These are phyloP conservation scores for Fabriciana adippe DNA, from an alignment of 2,888 invertebrate genomes.

Conservation along the genomic window DNA sequence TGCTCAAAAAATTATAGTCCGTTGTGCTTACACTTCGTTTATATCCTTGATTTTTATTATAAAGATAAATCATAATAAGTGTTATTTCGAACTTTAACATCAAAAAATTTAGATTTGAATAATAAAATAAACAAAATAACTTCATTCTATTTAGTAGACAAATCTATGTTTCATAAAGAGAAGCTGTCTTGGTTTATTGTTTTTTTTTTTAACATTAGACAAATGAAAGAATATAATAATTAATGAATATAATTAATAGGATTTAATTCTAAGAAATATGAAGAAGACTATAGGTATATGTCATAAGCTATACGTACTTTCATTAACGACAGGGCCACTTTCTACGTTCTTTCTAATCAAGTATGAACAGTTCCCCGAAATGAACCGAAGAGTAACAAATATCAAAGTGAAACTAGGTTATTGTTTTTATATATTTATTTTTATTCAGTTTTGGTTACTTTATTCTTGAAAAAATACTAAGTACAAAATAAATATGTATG, in stretches of 20 bases:
- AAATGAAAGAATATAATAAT: no score
- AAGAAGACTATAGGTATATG: background rate
- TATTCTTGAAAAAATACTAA: background rate
- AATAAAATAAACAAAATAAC: no score
- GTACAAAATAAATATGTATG: background rate
- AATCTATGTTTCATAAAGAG: no score
- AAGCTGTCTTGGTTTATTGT: no score
- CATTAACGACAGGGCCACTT: slow-evolving; percentile 34
- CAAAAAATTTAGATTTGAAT: no score
- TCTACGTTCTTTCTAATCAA: slow-evolving; percentile 34
- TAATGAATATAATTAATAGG: background rate
- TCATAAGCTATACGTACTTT: slow-evolving; percentile 27
- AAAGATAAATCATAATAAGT: no score
- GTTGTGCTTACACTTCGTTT: no score
- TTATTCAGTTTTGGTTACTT: background rate
- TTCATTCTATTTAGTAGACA: no score
- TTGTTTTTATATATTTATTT: background rate
- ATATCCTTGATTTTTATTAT: no score
- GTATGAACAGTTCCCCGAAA: slow-evolving; percentile 23
- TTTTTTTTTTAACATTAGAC: no score
- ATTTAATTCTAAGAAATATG: slow-evolving; percentile 6
- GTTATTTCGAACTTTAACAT: no score
- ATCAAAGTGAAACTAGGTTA: slow-evolving; percentile 5
- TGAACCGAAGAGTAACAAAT: slow-evolving; percentile 20
- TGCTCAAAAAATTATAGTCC: no score